A percentile compares a stretch with the other conserved stretches of the same genome.
Evolutionary conservation across 1,140 invertebrate species (phyloP).

Genomic region (Pseudomyrmex gracilis): DNA sequence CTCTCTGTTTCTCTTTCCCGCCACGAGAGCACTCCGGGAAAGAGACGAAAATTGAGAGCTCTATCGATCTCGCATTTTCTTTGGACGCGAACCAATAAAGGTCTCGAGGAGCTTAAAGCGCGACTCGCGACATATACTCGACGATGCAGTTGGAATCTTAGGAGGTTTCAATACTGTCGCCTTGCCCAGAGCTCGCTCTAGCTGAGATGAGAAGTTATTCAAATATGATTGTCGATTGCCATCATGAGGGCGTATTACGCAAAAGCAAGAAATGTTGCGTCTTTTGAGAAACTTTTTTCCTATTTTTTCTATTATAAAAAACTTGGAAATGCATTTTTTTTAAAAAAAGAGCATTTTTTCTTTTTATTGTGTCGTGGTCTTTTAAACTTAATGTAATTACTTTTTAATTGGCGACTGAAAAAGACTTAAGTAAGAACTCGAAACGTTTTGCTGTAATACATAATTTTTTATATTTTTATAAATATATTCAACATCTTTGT

Average conservation of each 20-base stretch:
- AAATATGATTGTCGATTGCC: constrained; percentile 6
- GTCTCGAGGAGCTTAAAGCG: constrained; percentile 21
- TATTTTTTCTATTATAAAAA: not conserved
- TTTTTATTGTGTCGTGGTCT: too few species aligned
- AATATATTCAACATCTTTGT: too few species aligned
- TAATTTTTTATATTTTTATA: too few species aligned
- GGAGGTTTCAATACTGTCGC: not conserved
- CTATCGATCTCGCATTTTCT: constrained; percentile 76
- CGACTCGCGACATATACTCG: constrained; percentile 15
- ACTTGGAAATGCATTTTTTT: too few species aligned
- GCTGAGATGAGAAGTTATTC: constrained; percentile 5
- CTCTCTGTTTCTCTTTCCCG: constrained; percentile 21
- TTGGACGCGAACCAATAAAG: constrained; percentile 72
- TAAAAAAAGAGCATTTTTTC: too few species aligned
- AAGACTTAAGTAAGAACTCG: too few species aligned
- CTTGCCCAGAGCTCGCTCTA: not conserved
- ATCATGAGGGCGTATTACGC: not conserved
- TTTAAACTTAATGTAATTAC: too few species aligned
- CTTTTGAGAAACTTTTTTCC: not conserved
- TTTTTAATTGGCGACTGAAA: too few species aligned
- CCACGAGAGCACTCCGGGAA: constrained; percentile 58
- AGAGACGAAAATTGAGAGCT: constrained; percentile 75
- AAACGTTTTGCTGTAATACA: too few species aligned
- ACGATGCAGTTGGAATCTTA: constrained; percentile 48
- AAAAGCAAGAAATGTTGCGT: not conserved